Base-by-base conservation (phyloP, 2,113 vertebrate genomes). In the Brachirus orientalis region DNA sequence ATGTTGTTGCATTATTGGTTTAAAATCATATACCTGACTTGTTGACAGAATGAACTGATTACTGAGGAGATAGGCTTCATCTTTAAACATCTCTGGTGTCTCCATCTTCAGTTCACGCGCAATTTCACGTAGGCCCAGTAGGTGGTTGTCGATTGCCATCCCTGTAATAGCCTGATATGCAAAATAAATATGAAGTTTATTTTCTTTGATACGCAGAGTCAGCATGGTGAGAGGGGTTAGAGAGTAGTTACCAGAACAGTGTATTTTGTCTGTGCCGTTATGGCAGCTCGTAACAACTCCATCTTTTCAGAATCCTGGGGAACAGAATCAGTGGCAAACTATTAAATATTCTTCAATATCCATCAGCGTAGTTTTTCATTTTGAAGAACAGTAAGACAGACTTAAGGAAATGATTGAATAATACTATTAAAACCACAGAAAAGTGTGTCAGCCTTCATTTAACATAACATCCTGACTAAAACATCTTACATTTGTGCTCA, bases 121-220 rank as follows among this genome's bases (percentile, higher is more conserved):
- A 70, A 95, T 89, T 79, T 95, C 95, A 57, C 95, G 91, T 10
- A 99, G 93, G 14, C 95, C 98, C 33, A 99, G 84, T 61, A 99
- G 90, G 40, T 99, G 98, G 92, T 99, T 99, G 93, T 99, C 98
- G 75, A 99, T 98, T 69, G 94, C 97, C 95, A 95, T 95, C 41
- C 98, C 98, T 55, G 94, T 96, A 71, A 99, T 94, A 65, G 97
- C 94, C 98, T 99, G 56, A 76, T n/a, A n/a, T n/a, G n/a, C n/a
- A 73, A 69, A 59, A 12, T 10, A 14, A n/a, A 3, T 13, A 14
- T 64, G n/a, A 67, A 53, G 17, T 35, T 7, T 7, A 37, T 51
- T 75, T 60, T 40, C 2, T 72, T 17, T 47, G 8, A 22, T 13
- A 14, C 5, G 9, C 11, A 40, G 47, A 51, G 12, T 50, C 19